Base-by-base conservation (phyloP, 1,140 invertebrate genomes). In the Listronotus bonariensis region DNA sequence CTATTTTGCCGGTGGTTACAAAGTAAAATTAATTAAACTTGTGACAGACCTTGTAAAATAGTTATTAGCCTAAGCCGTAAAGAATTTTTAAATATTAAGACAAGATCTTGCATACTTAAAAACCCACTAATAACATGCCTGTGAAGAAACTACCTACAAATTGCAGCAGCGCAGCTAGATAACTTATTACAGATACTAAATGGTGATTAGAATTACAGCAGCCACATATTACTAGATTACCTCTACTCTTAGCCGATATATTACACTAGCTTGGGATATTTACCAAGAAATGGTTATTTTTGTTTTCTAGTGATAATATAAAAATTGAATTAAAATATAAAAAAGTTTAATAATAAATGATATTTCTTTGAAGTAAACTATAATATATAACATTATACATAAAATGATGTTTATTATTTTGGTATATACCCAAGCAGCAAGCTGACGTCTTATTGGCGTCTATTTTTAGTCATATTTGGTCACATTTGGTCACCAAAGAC, bases 81-180 rank as follows among this genome's bases (percentile, higher is more conserved):
- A 45, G 59, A 53, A 62, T 53, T 62, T 62, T 62, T 53, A 62
- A 62, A 62, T 62, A 62, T 53, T 52, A 36, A 53, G 59, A 62
- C 59, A 62, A 62, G 59, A 62, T 62, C 59, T 62, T 62, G 59
- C 48, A 62, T 62, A 45, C 51, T 51, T 62, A 51, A 52, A 46
- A 53, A 49, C 17, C 15, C 9, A 51, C 57, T 60, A 60, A 60
- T 60, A 60, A 60, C 46, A 60, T 41, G 59, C 20, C 49, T 43
- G 41, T n/a, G 49, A 62, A 45, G 36, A 40, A 17, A 38, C 32
- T 62, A 49, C 49, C 49, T 62, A 62, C 59, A 62, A 62, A 62
- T 62, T 62, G 49, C 59, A 31, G 49, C 41, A 43, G 43, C 59
- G 42, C 49, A 45, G 49, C 48, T 53, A 49, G 59, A 62, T 17